These are phyloP conservation scores for Ceratothoa steindachneri DNA, from an alignment of 2,888 invertebrate species.

Conservation along the genomic window DNA sequence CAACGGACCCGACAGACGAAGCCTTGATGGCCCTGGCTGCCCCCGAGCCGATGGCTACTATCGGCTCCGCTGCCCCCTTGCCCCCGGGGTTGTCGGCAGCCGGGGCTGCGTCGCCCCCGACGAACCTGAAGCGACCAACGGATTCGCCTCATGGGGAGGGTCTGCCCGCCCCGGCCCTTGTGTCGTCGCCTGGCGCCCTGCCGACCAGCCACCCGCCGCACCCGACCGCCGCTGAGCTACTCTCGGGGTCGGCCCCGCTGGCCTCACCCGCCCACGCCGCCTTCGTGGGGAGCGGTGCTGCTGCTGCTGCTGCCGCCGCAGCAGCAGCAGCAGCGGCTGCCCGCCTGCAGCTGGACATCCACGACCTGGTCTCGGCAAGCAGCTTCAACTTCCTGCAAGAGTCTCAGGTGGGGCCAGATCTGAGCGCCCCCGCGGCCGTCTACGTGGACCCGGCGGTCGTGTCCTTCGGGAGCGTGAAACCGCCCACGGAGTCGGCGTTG, in stretches of 20 bases:
- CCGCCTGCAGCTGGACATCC: slow-evolving; percentile 21
- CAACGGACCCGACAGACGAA: too few species aligned
- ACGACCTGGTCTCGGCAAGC: slow-evolving; percentile 36
- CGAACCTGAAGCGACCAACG: slow-evolving; percentile 15
- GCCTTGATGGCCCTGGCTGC: too few species aligned
- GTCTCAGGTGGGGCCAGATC: slow-evolving; percentile 62
- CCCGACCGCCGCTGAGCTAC: too few species aligned
- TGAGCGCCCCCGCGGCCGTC: slow-evolving; percentile 56
- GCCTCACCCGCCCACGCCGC: neutral
- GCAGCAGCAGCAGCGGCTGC: slow-evolving; percentile 1
- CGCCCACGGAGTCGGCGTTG: slow-evolving; percentile 1
- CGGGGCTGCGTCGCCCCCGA: slow-evolving; percentile 16
- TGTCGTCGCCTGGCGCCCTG: too few species aligned
- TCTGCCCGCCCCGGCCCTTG: neutral
- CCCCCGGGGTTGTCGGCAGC: too few species aligned
- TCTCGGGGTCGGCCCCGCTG: too few species aligned
- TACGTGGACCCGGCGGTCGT: slow-evolving; percentile 55
- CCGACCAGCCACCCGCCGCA: slow-evolving; percentile 11
- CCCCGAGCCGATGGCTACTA: too few species aligned
- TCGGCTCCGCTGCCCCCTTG: slow-evolving; percentile 1
- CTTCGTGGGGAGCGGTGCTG: neutral
- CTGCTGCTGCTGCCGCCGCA: neutral
- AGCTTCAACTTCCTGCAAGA: slow-evolving; percentile 67
- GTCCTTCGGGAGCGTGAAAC: slow-evolving; percentile 48
- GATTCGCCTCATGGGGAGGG: neutral